Evolutionary conservation across 2,797 vertebrate genomes (phyloP).

Genomic region (Xenops minutus): DNA sequence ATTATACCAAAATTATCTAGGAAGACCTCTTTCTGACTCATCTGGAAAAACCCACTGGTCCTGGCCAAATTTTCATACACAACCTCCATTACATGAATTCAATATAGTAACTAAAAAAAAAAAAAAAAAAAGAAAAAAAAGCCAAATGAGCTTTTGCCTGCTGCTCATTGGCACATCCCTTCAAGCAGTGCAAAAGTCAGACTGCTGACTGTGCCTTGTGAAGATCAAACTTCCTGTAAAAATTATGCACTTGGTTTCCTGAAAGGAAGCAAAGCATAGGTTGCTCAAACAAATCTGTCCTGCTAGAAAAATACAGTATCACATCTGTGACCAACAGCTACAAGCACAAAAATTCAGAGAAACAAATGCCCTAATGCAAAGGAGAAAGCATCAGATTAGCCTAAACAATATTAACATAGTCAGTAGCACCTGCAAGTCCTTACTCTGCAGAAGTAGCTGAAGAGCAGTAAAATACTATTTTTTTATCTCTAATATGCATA

Average conservation of each 20-base stretch:
- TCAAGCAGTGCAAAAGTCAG: not conserved
- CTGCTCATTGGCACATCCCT: not conserved
- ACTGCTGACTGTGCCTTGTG: not conserved
- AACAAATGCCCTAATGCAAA: not conserved
- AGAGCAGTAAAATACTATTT: not conserved
- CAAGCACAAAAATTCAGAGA: not conserved
- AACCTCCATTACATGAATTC: not conserved
- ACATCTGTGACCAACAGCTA: not conserved
- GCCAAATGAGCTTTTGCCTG: not conserved
- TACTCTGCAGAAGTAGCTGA: not conserved
- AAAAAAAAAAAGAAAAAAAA: not conserved
- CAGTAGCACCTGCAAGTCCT: slow-evolving; percentile 11
- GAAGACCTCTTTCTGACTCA: slow-evolving; percentile 4
- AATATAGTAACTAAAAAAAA: not conserved
- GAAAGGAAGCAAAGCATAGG: slow-evolving; percentile 53
- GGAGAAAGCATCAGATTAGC: not conserved
- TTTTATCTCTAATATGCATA: slow-evolving; percentile 12
- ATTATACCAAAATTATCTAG: not conserved
- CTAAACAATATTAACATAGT: not conserved
- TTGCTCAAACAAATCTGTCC: slow-evolving; percentile 30
- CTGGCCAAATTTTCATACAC: not conserved
- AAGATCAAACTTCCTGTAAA: slow-evolving; percentile 16
- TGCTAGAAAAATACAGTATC: not conserved
- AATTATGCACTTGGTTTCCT: not conserved
- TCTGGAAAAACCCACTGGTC: not conserved